Conservation (phyloP, 1,140 invertebrate genomes). For the Achroia grisella region DNA sequence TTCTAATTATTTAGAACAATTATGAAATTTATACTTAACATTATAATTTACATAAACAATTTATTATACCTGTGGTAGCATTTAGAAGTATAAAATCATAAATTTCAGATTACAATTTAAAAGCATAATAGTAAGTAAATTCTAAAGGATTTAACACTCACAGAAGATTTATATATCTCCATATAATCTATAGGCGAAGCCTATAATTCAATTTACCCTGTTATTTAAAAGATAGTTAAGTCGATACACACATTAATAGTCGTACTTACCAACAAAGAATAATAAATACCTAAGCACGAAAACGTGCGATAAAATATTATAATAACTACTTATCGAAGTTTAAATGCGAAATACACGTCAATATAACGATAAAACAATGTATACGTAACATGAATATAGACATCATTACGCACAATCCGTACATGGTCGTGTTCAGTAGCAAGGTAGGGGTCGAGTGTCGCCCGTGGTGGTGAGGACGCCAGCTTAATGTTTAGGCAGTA, state of each 20-base stretch:
- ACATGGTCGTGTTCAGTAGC: slow-evolving; percentile 10
- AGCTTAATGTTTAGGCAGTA: slow-evolving; percentile 65
- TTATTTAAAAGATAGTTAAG: slow-evolving; percentile 38
- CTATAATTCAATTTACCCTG: slow-evolving; percentile 51
- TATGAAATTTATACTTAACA: too few relatives aligned
- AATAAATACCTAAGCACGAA: slow-evolving; percentile 62
- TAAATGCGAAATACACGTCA: slow-evolving; percentile 41
- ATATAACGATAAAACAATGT: slow-evolving; percentile 28
- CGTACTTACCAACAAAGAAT: slow-evolving; percentile 45
- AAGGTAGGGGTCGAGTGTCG: slow-evolving; percentile 19
- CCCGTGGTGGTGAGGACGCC: background rate
- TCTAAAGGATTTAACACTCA: too few relatives aligned
- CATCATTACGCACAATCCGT: slow-evolving; percentile 3
- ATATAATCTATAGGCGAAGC: slow-evolving; percentile 17
- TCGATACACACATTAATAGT: slow-evolving; percentile 29
- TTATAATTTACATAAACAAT: too few relatives aligned
- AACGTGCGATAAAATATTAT: slow-evolving; percentile 50
- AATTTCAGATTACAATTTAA: too few relatives aligned
- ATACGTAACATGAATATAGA: slow-evolving; percentile 2
- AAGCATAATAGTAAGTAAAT: too few relatives aligned
- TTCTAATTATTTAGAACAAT: too few relatives aligned
- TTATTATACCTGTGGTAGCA: too few relatives aligned
- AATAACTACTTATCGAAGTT: slow-evolving; percentile 40
- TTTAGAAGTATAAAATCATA: too few relatives aligned
- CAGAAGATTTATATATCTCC: background rate